Percentiles rank a stretch among this genome's conserved stretches.
Evolutionary conservation across 2,888 invertebrate genomes (phyloP).

Genomic region (Encarsia formosa): DNA sequence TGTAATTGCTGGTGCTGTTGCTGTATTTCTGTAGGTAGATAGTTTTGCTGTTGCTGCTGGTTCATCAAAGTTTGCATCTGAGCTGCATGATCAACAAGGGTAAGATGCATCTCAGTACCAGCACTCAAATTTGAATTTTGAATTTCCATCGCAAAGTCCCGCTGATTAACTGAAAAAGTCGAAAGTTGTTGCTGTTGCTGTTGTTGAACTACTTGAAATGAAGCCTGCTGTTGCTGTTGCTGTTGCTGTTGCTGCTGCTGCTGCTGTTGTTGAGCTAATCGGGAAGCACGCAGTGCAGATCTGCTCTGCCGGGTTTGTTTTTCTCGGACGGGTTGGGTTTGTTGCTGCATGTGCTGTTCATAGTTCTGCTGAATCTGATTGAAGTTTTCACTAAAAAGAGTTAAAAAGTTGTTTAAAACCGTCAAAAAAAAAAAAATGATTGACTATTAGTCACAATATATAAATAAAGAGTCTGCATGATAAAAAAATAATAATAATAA

Average conservation of each 20-base stretch:
- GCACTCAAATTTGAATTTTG: constrained; percentile 36
- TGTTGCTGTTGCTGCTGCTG: constrained; percentile 34
- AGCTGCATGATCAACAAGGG: constrained; percentile 21
- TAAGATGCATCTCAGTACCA: constrained; percentile 32
- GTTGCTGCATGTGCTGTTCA: constrained; percentile 34
- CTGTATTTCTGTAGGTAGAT: constrained; percentile 37
- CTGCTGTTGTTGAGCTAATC: constrained; percentile 41
- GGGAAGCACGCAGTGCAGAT: constrained; percentile 32
- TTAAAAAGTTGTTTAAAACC: no score
- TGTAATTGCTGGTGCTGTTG: constrained; percentile 39
- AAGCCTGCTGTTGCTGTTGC: constrained; percentile 29
- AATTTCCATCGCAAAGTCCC: constrained; percentile 42
- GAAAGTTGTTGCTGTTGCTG: constrained; percentile 37
- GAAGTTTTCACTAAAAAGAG: constrained; percentile 21
- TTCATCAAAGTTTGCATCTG: constrained; percentile 28
- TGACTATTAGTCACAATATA: no score
- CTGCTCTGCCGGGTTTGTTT: constrained; percentile 39
- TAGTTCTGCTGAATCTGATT: constrained; percentile 19
- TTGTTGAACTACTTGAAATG: constrained; percentile 27
- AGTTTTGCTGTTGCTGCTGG: constrained; percentile 35
- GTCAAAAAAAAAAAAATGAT: no score
- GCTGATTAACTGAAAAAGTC: constrained; percentile 35
- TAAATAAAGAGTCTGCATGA: no score
- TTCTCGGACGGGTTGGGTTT: constrained; percentile 39
- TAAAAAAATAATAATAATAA: no score